Conservation (phyloP, 1,140 invertebrate genomes). For the Eupeodes corollae region DNA sequence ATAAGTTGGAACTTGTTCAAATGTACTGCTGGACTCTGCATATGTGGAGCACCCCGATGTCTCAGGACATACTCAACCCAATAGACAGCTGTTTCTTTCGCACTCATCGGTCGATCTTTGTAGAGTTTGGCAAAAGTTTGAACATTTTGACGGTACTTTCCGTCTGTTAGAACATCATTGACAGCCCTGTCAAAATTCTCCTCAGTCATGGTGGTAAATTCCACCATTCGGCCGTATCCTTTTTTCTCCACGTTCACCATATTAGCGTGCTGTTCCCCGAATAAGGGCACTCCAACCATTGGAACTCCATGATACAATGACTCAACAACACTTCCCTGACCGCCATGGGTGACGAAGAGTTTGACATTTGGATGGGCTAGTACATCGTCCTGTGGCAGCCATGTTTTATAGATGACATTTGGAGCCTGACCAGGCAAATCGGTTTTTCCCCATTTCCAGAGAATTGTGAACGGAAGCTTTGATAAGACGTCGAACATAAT, state of each 20-base stretch:
- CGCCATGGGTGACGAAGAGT: slow-evolving; percentile 47
- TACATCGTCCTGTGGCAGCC: slow-evolving; percentile 42
- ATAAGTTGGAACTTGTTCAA: neutral
- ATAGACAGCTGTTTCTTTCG: slow-evolving; percentile 1
- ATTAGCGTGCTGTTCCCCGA: slow-evolving; percentile 19
- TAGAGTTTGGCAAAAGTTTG: neutral
- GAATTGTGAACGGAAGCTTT: slow-evolving; percentile 37
- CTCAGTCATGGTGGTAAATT: slow-evolving; percentile 23
- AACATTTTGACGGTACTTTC: neutral
- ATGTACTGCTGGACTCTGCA: slow-evolving; percentile 15
- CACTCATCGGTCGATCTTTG: neutral
- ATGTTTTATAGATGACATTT: slow-evolving; percentile 40
- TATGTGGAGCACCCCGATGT: slow-evolving; percentile 26
- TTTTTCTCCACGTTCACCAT: slow-evolving; percentile 12
- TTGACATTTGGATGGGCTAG: slow-evolving; percentile 36
- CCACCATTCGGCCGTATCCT: slow-evolving; percentile 33
- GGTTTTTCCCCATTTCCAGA: slow-evolving; percentile 39
- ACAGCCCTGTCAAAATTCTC: slow-evolving; percentile 10
- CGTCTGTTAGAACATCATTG: neutral
- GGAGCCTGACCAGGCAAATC: slow-evolving; percentile 15
- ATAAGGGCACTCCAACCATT: slow-evolving; percentile 14
- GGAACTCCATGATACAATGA: slow-evolving; percentile 25
- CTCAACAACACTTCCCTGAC: slow-evolving; percentile 40
- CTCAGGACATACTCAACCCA: slow-evolving; percentile 13
- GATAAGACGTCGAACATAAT: slow-evolving; percentile 13